Evolutionary conservation across 1,140 invertebrate genomes (phyloP).

Genomic region (Vanessa tameamea): DNA sequence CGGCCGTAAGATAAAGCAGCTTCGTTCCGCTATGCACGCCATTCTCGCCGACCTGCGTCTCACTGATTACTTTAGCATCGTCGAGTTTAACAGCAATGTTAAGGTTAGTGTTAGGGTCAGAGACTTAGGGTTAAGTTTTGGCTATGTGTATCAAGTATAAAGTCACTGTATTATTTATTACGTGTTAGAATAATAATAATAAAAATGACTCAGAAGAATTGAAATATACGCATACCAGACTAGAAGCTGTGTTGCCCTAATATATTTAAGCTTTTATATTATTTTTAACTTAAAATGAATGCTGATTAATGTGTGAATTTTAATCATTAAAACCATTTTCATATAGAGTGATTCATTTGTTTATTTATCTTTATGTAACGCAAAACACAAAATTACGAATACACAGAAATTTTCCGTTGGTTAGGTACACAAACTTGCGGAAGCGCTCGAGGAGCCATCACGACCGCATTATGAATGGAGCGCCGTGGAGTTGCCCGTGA

Average conservation of each 20-base stretch:
- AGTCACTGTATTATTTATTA: too few species aligned
- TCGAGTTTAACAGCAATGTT: slow-evolving; percentile 82
- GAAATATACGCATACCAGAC: not conserved
- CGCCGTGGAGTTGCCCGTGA: slow-evolving; percentile 24
- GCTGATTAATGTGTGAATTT: too few species aligned
- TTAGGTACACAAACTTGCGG: slow-evolving; percentile 70
- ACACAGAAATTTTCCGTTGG: not conserved
- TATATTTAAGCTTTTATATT: too few species aligned
- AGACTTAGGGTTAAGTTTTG: not conserved
- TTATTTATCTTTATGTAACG: too few species aligned
- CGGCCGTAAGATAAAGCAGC: slow-evolving; percentile 84
- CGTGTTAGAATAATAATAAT: too few species aligned
- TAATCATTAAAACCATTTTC: too few species aligned
- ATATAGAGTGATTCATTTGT: too few species aligned
- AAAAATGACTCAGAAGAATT: not conserved
- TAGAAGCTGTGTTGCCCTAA: too few species aligned
- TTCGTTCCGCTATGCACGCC: slow-evolving; percentile 85
- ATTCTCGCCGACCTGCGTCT: slow-evolving; percentile 83
- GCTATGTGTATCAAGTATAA: too few species aligned
- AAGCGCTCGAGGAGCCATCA: slow-evolving; percentile 40
- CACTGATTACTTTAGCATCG: slow-evolving; percentile 85
- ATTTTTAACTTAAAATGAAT: too few species aligned
- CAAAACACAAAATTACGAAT: too few species aligned
- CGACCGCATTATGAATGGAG: not conserved
- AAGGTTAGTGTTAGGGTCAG: slow-evolving; percentile 62